phyloP scores from a whole-genome alignment of 2,113 vertebrate genomes.

The Heliornis fulica region DNA sequence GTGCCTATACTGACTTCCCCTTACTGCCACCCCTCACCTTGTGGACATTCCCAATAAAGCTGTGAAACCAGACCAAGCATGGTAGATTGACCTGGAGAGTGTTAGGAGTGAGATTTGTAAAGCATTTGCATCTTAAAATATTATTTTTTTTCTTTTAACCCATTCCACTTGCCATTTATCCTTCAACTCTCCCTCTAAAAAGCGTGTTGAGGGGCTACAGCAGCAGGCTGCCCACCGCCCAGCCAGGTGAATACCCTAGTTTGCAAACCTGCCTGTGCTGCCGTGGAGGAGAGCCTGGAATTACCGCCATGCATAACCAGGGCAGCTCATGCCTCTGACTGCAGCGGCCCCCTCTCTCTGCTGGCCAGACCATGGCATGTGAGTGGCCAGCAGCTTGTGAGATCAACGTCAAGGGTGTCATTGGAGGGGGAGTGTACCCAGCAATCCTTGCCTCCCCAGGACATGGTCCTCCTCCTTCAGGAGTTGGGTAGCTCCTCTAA shows the following conservation, averaged over 20 bases:
- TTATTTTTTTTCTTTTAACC: background rate
- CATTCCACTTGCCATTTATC: background rate
- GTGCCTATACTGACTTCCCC: slow-evolving; percentile 21
- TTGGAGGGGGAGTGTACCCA: background rate
- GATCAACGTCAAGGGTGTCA: background rate
- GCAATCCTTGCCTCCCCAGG: background rate
- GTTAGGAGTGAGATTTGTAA: background rate
- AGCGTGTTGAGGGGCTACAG: background rate
- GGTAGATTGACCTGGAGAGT: slow-evolving; percentile 30
- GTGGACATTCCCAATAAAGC: slow-evolving; percentile 38
- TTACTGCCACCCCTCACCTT: slow-evolving; percentile 45
- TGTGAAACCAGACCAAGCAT: slow-evolving; percentile 50
- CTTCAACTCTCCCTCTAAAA: background rate
- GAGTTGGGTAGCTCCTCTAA: background rate
- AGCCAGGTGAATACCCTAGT: fast-evolving
- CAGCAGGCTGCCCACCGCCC: background rate
- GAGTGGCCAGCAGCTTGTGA: background rate
- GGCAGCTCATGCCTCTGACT: fast-evolving
- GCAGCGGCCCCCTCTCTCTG: fast-evolving
- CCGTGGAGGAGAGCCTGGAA: too few relatives aligned
- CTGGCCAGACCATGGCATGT: fast-evolving
- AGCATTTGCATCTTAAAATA: background rate
- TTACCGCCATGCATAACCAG: fast-evolving
- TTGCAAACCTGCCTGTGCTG: background rate
- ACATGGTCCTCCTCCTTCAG: background rate